Evolutionary conservation across 2,888 invertebrate species (phyloP).

Genomic region (Ecliptopera silaceata): DNA sequence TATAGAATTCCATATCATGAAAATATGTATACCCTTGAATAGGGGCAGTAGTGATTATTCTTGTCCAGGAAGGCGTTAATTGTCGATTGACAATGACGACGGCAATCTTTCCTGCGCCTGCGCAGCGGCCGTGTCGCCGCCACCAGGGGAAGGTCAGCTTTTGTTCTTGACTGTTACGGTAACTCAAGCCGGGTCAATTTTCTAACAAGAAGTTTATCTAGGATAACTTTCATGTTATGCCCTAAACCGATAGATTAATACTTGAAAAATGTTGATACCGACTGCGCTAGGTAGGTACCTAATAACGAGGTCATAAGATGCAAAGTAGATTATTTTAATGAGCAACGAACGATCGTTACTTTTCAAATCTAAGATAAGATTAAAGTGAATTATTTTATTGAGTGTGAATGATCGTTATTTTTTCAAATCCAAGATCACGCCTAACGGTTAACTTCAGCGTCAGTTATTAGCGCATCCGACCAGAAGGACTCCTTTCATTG

Average conservation of each 20-base stretch:
- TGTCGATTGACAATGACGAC: not conserved
- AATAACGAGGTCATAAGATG: too few relatives aligned
- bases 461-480: constrained; percentile 29
- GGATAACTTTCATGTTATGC: not conserved
- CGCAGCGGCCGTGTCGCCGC: constrained; percentile 22
- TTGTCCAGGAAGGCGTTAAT: not conserved
- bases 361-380: too few relatives aligned
- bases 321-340: too few relatives aligned
- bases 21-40: too few relatives aligned
- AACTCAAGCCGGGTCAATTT: not conserved
- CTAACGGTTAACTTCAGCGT: constrained; percentile 15
- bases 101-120: constrained; percentile 14
- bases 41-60: too few relatives aligned
- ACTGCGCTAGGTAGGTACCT: too few relatives aligned
- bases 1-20: too few relatives aligned
- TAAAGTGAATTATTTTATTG: too few relatives aligned
- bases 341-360: too few relatives aligned
- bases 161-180: constrained; percentile 20
- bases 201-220: not conserved
- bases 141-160: constrained; percentile 18
- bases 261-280: too few relatives aligned
- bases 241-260: too few relatives aligned
- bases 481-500: constrained; percentile 21
- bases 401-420: not conserved
- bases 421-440: constrained; percentile 18